Percentiles rank a stretch among this genome's conserved stretches.
These are phyloP conservation scores for Cryptomyrus ogoouensis DNA, from an alignment of 2,113 vertebrate genomes.

Conservation along the genomic window DNA sequence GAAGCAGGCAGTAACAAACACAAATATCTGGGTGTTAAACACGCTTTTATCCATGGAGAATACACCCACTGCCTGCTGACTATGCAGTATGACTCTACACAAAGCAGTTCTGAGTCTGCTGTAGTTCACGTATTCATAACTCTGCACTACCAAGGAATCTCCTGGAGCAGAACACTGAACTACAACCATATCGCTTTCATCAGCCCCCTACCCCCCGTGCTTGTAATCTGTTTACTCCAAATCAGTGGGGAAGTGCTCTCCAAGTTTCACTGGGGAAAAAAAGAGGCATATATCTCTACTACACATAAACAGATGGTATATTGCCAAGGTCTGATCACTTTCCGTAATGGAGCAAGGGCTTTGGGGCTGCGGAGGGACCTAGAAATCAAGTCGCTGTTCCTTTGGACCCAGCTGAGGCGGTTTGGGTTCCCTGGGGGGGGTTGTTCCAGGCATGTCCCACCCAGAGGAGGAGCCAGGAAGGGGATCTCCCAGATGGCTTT, in stretches of 20 bases:
- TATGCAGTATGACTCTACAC: too few relatives aligned
- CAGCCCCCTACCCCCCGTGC: not conserved
- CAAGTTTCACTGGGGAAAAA: not conserved
- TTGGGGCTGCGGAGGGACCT: not conserved
- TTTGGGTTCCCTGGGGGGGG: not conserved
- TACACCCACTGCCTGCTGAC: not conserved
- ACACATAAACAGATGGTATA: not conserved
- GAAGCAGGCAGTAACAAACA: not conserved
- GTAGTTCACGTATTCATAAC: not conserved
- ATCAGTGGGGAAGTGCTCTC: not conserved
- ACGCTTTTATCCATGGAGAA: not conserved
- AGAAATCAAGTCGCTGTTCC: not conserved
- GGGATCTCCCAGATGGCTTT: not conserved
- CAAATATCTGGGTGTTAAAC: not conserved
- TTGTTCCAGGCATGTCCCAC: not conserved
- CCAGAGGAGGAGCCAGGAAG: not conserved
- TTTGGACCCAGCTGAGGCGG: not conserved
- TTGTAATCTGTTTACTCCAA: not conserved
- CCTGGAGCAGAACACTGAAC: not conserved
- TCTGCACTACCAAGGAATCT: not conserved
- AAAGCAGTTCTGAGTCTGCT: too few relatives aligned
- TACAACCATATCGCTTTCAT: not conserved
- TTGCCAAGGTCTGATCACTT: not conserved
- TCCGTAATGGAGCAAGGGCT: not conserved
- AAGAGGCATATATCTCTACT: not conserved